These are phyloP conservation scores for Neoscelio sp. DNA, from an alignment of 2,888 invertebrate species.

Conservation along the genomic window DNA sequence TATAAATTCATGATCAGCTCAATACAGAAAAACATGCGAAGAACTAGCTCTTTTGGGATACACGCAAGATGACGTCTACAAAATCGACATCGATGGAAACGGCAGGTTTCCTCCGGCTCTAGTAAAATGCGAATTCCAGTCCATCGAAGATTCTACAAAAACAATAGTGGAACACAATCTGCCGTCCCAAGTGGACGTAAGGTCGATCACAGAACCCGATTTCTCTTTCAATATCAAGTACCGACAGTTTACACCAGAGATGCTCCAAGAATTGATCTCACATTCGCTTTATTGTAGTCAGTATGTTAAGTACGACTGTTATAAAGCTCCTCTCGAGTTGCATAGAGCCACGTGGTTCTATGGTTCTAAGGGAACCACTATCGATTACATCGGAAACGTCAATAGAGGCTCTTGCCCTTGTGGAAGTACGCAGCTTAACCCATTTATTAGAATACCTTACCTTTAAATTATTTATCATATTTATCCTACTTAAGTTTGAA, in stretches of 20 bases:
- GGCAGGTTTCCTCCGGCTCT: conserved; percentile 96
- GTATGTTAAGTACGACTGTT: conserved; percentile 95
- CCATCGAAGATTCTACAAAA: conserved; percentile 92
- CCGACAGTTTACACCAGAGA: conserved; percentile 94
- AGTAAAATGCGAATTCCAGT: conserved; percentile 96
- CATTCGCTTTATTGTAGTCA: conserved; percentile 95
- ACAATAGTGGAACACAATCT: conserved; percentile 96
- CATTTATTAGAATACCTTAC: too few relatives aligned
- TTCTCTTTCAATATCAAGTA: conserved; percentile 94
- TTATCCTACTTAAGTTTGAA: conserved; percentile 9
- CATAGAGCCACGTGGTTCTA: conserved; percentile 96
- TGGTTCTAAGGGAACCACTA: conserved; percentile 91
- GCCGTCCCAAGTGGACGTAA: conserved; percentile 94
- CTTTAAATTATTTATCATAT: too few relatives aligned
- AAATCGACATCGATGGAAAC: conserved; percentile 97
- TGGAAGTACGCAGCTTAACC: conserved; percentile 83
- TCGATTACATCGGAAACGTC: conserved; percentile 93
- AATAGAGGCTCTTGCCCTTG: conserved; percentile 85
- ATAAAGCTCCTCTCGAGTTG: conserved; percentile 93
- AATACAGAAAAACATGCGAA: conserved; percentile 96
- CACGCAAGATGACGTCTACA: conserved; percentile 94
- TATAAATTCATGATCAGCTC: conserved; percentile 85
- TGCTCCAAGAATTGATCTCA: conserved; percentile 95
- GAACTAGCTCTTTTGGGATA: conserved; percentile 95
- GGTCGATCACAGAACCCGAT: conserved; percentile 90